Evolutionary conservation across 2,888 invertebrate genomes (phyloP).

Genomic region (Endotricha flammealis): DNA sequence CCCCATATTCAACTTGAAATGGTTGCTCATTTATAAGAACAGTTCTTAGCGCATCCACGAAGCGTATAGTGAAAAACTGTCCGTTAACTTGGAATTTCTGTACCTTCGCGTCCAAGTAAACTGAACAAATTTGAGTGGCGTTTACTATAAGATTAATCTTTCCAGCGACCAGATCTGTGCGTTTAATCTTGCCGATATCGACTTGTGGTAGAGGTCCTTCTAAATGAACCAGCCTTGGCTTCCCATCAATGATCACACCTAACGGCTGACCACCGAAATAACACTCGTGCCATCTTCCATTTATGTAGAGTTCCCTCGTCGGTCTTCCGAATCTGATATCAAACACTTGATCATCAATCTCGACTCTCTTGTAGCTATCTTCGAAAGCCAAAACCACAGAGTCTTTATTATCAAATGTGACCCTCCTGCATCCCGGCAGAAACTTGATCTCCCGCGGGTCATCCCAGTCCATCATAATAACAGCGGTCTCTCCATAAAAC

Average conservation of each 20-base stretch:
- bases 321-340: constrained; percentile 94
- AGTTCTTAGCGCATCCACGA: constrained; percentile 86
- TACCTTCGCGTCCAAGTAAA: constrained; percentile 89
- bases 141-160: constrained; percentile 91
- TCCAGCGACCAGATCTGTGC: constrained; percentile 90
- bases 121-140: constrained; percentile 86
- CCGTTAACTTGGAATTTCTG: constrained; percentile 88
- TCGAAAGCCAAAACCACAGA: constrained; percentile 81
- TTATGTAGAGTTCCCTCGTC: constrained; percentile 93
- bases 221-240: constrained; percentile 87
- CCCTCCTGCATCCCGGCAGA: constrained; percentile 85
- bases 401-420: constrained; percentile 87
- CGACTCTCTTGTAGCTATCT: constrained; percentile 84
- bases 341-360: constrained; percentile 84
- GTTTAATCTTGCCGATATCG: constrained; percentile 87
- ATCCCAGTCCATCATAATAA: constrained; percentile 91
- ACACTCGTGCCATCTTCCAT: constrained; percentile 93
- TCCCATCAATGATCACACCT: constrained; percentile 87
- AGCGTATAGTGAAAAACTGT: constrained; percentile 85
- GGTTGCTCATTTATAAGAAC: constrained; percentile 88
- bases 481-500: constrained; percentile 90
- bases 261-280: constrained; percentile 94
- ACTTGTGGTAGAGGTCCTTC: constrained; percentile 96
- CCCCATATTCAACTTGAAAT: constrained; percentile 89
- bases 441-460: constrained; percentile 92